A percentile compares a stretch with the other conserved stretches of the same genome.
Conservation (phyloP, 2,888 invertebrate genomes). For the Drosophila neotestacea region DNA sequence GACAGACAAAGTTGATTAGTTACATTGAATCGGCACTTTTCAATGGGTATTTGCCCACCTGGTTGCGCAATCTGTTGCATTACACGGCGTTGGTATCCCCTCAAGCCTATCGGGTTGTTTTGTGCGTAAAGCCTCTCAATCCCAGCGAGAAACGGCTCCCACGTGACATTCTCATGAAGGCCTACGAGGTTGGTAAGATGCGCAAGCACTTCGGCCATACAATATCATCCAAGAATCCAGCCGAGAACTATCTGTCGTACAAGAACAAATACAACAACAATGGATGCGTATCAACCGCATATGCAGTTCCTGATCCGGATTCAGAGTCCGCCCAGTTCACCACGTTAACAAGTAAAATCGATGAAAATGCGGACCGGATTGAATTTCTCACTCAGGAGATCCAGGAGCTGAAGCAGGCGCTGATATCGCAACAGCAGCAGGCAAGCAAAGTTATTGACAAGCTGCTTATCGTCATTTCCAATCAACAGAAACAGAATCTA, state of each 20-base stretch:
- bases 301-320: conserved; percentile 86
- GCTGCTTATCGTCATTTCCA: conserved; percentile 84
- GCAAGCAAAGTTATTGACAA: conserved; percentile 85
- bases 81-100: conserved; percentile 93
- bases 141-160: conserved; percentile 93
- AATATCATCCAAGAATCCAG: conserved; percentile 88
- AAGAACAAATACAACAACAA: conserved; percentile 89
- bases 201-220: conserved; percentile 90
- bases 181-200: conserved; percentile 92
- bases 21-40: conserved; percentile 93
- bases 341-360: conserved; percentile 88
- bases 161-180: conserved; percentile 91
- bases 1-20: conserved; percentile 94
- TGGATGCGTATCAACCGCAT: conserved; percentile 77
- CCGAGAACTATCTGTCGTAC: conserved; percentile 88
- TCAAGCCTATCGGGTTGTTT: conserved; percentile 92
- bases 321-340: conserved; percentile 87
- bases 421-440: conserved; percentile 86
- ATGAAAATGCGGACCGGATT: conserved; percentile 89
- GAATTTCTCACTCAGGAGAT: conserved; percentile 89
- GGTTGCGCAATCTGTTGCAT: conserved; percentile 90
- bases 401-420: conserved; percentile 88
- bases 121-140: conserved; percentile 93
- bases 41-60: conserved; percentile 91
- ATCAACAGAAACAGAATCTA: conserved; percentile 85